phyloP scores from a whole-genome alignment of 1,140 invertebrate species.

The Pollicipes pollicipes region DNA sequence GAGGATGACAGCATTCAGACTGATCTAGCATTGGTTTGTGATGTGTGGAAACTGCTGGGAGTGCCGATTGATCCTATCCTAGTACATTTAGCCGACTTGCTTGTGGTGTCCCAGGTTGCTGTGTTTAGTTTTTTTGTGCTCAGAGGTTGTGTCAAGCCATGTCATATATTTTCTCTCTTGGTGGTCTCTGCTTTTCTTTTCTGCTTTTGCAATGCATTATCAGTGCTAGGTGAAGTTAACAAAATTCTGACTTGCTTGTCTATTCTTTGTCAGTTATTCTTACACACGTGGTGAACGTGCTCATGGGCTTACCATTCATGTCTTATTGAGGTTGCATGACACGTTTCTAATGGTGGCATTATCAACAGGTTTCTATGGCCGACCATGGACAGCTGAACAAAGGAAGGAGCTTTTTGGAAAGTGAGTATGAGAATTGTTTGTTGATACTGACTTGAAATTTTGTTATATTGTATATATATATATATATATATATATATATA shows the following conservation, averaged over 20 bases:
- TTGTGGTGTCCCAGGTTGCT: no score
- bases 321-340: not conserved
- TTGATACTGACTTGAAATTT: conserved; percentile 6
- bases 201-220: not conserved
- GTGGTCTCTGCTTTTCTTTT: not conserved
- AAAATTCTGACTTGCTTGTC: no score
- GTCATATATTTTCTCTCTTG: not conserved
- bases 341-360: not conserved
- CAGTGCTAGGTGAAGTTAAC: not conserved
- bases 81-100: no score
- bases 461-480: not conserved
- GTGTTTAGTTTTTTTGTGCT: no score
- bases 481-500: not conserved
- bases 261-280: no score
- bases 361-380: conserved; percentile 84
- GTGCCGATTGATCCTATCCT: no score
- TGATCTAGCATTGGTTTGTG: no score
- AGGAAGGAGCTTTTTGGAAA: conserved; percentile 89
- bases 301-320: not conserved
- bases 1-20: no score
- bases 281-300: no score
- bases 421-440: conserved; percentile 34
- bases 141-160: no score
- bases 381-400: conserved; percentile 97
- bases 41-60: no score